Base-by-base conservation (phyloP, 2,888 invertebrate species). In the Athetis lepigone region DNA sequence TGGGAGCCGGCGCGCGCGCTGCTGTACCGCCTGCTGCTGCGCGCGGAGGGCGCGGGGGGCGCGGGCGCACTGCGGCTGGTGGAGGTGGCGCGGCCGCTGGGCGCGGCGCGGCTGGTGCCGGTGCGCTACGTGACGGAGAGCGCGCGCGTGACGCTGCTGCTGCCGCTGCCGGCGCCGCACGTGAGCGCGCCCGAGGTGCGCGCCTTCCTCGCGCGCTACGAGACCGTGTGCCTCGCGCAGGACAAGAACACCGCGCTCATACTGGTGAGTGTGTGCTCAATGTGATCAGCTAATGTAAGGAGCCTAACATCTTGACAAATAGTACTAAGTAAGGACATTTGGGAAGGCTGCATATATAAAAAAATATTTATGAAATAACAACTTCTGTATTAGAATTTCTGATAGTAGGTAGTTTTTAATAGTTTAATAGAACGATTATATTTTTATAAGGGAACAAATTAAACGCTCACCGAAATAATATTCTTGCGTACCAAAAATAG, bases 41-140 rank as follows among this genome's bases (percentile, higher is more conserved):
- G 62, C 16, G 47, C 27, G 37, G 4, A 7, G 16, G 50, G 37
- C 39, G 33, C 18, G 27, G 33, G 8, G 42, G 27, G 8, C 18
- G 42, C 49, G 6, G 45, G 49, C 46, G 36, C 33, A n/a, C 54
- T 80, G 57, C 79, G 81, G 58, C 96, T 98, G 82, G 96, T 98
- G 76, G 97, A 98, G 93, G 96, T 98, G 40, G 96, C 97, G 55
- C 97, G 99, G 75, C 97, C 98, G 13, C 93, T 99, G 59, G 98
- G 98, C 16, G 96, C 97, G 64, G 98, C 98, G 8, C 98, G 99
- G 87, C 96, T 99, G 64, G 96, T 99, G 39, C 97, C 98, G 1
- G 98, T 98, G 87, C 99, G 99, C 0, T 99, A 99, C 92, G 99
- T 99, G 1, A 99, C 99, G 0, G 99, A 99, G 95, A 98, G 97